Evolutionary conservation across 1,140 invertebrate species (phyloP), one percentile per base, ranked within the genome.

Genomic region (Sycophaga agraensis): DNA sequence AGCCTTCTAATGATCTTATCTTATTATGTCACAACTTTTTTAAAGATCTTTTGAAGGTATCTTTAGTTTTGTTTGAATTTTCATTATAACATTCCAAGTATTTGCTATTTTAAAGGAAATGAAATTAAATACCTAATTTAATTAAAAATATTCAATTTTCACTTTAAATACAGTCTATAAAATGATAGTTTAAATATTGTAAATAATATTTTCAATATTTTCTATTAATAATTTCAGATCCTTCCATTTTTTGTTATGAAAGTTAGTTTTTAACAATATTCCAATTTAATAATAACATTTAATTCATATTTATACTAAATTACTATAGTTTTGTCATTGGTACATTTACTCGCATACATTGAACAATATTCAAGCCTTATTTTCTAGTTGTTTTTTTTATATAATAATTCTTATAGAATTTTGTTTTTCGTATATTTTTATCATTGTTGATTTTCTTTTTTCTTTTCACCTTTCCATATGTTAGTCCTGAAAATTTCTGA

Each of bases 401-500:
- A n/a, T n/a, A n/a, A n/a, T n/a, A 16, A 7, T 16, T 43, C 45
- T 2, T 26, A 6, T 35, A 57, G 0, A 12, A 24, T 35, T n/a
- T n/a, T n/a, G n/a, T n/a, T n/a, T n/a, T n/a, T n/a, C n/a, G n/a
- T n/a, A n/a, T n/a, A n/a, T 24, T 31, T 14, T 57, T 37, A 26
- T 43, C 4, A 43, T 49, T 48, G 17, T 40, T 26, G 2, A 17
- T 26, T 40, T 40, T 42, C 7, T 24, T 40, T 24, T 42, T 54
- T 48, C 4, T 24, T 31, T 58, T 48, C 45, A 45, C 19, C 28
- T 35, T 60, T 63, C 64, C 68, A 67, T 69, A 66, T 57, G 63
- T 57, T 68, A 66, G 61, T 68, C 67, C 58, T 66, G 72, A 68
- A 68, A 67, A 69, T 51, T 72, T 74, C 74, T 76, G 74, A 75